Conservation (phyloP, 1,140 invertebrate genomes). For the Manduca sexta region DNA sequence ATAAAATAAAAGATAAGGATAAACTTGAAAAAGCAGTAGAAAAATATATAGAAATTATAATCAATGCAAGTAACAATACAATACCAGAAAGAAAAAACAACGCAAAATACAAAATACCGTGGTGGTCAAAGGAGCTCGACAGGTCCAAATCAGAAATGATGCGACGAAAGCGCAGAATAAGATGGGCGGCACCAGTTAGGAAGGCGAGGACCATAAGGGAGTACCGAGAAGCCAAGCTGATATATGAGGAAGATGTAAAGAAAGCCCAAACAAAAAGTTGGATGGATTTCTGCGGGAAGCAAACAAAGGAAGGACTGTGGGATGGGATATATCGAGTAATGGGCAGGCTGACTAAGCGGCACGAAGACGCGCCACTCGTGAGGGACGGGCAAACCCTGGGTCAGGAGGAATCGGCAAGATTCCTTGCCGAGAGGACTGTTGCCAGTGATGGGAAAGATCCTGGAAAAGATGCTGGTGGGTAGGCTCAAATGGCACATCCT, state of each 20-base stretch:
- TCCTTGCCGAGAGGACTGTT: slow-evolving; percentile 7
- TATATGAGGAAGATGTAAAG: background rate
- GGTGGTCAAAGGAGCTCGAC: background rate
- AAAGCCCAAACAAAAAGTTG: background rate
- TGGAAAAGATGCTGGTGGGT: slow-evolving; percentile 3
- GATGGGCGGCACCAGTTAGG: background rate
- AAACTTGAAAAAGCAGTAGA: background rate
- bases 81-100: slow-evolving; percentile 5
- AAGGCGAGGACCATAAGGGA: background rate
- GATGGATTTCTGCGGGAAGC: background rate
- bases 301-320: background rate
- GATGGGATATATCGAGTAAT: slow-evolving; percentile 3
- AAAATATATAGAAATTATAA: slow-evolving; percentile 2
- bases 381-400: background rate
- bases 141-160: background rate
- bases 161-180: background rate
- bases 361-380: slow-evolving; percentile 5
- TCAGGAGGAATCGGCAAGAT: slow-evolving; percentile 4
- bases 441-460: slow-evolving; percentile 8
- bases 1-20: background rate
- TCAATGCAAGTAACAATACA: background rate
- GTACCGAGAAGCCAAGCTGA: background rate
- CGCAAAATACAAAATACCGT: slow-evolving; percentile 1
- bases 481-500: background rate
- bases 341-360: slow-evolving; percentile 5